Percentiles rank a stretch among this genome's conserved stretches.
phyloP scores from a whole-genome alignment of 2,113 vertebrate species.

The Triplophysa tibetana region DNA sequence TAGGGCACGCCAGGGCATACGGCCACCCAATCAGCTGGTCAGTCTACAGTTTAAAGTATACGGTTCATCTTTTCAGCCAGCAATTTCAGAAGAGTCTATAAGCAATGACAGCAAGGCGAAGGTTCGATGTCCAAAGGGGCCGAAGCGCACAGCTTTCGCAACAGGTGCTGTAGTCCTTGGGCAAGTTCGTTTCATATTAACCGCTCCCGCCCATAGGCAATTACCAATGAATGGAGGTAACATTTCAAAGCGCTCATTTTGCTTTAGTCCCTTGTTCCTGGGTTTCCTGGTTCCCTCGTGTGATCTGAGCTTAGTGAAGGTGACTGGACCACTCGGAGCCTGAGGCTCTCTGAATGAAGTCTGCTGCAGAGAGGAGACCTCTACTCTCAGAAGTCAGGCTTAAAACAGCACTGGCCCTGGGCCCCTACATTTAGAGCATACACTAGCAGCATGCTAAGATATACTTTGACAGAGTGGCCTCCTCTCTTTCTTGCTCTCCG shows the following conservation, averaged over 20 bases:
- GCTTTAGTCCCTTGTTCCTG: slow-evolving; percentile 51
- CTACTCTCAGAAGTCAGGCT: slow-evolving; percentile 38
- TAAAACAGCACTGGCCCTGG: slow-evolving; percentile 30
- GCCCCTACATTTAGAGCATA: slow-evolving; percentile 22
- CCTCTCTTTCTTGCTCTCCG: neutral
- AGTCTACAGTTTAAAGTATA: slow-evolving; percentile 6
- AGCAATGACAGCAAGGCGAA: slow-evolving; percentile 62
- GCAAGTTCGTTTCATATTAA: neutral
- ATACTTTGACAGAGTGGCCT: neutral
- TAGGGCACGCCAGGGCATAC: slow-evolving; percentile 62
- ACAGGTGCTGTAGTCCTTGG: neutral
- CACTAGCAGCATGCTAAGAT: slow-evolving; percentile 22
- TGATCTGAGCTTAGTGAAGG: slow-evolving; percentile 61
- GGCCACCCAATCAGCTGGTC: slow-evolving; percentile 55
- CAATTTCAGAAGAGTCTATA: slow-evolving; percentile 4
- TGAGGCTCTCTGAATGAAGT: slow-evolving; percentile 50
- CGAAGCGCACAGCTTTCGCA: neutral
- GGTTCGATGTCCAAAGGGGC: slow-evolving; percentile 50
- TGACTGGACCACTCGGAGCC: slow-evolving; percentile 57
- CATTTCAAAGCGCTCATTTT: neutral
- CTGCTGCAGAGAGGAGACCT: slow-evolving; percentile 19
- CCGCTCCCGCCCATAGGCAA: neutral
- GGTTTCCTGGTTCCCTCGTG: slow-evolving; percentile 54
- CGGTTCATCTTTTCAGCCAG: slow-evolving; percentile 29
- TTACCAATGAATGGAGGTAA: neutral